A percentile compares a stretch with the other conserved stretches of the same genome.
phyloP scores from a whole-genome alignment of 92 coral and sea anemone genomes.

The Phymanthus crucifer region DNA sequence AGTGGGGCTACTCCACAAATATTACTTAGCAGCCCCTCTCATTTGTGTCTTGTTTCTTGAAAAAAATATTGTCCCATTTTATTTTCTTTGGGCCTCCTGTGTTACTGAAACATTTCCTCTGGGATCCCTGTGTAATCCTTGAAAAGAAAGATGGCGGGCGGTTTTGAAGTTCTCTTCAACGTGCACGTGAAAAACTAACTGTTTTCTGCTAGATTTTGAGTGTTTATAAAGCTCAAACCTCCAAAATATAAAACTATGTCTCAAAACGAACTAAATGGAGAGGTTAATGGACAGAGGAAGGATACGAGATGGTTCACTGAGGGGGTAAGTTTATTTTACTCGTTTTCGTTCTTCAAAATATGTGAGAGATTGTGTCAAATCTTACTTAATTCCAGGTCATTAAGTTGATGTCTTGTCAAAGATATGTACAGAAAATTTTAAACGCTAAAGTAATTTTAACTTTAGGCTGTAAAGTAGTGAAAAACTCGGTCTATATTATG shows the following conservation, averaged over 20 bases:
- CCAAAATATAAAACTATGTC: background rate
- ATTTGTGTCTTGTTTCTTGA: no score
- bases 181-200: background rate
- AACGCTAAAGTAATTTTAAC: no score
- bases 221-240: background rate
- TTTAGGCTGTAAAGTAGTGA: no score
- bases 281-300: slow-evolving; percentile 38
- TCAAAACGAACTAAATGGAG: slow-evolving; percentile 23
- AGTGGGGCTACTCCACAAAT: no score
- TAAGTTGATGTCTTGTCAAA: background rate
- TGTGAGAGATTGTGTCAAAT: no score
- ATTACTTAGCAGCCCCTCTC: no score
- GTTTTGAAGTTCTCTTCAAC: slow-evolving; percentile 4
- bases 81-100: background rate
- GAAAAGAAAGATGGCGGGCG: slow-evolving; percentile 7
- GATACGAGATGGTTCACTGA: slow-evolving; percentile 82
- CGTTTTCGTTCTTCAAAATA: no score
- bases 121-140: background rate
- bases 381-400: background rate
- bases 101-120: background rate
- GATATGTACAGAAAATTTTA: no score
- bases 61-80: no score
- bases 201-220: background rate
- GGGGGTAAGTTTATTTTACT: slow-evolving; percentile 61
- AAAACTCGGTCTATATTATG: no score